Conservation (phyloP, 2,113 vertebrate species). For the Suricata suricatta region DNA sequence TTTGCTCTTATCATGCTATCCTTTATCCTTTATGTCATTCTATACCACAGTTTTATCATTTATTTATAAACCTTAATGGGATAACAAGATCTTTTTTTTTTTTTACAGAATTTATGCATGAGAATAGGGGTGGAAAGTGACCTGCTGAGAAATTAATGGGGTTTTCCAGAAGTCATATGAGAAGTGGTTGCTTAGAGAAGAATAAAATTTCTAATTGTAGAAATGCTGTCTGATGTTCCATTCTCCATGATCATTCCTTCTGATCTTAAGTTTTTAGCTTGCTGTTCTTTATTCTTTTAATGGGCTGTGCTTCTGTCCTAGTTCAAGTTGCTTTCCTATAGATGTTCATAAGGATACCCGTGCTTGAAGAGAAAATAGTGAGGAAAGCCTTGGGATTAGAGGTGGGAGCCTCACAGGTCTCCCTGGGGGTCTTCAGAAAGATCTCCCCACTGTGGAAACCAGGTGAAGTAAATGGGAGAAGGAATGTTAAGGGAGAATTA, state of each 20-base stretch:
- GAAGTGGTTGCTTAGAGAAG: neutral
- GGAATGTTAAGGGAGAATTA: neutral
- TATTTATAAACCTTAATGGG: neutral
- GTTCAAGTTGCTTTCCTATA: neutral
- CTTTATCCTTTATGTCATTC: neutral
- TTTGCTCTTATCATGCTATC: neutral
- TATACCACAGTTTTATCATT: neutral
- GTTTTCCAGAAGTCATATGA: conserved; percentile 4
- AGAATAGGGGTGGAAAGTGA: neutral
- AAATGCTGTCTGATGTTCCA: neutral
- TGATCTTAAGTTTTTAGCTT: neutral
- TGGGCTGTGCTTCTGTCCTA: neutral
- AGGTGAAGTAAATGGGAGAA: neutral
- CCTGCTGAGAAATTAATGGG: conserved; percentile 4
- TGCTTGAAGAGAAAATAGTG: neutral
- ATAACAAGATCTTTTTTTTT: neutral
- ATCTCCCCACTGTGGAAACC: neutral
- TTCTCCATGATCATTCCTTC: neutral
- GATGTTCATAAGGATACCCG: neutral
- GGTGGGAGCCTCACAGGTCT: neutral
- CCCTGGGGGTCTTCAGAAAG: neutral
- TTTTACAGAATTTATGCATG: neutral
- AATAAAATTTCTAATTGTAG: neutral
- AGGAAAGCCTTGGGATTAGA: neutral
- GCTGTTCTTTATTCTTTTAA: neutral